Evolutionary conservation across 2,888 invertebrate species (phyloP).

Genomic region (Mycalesis mineus): DNA sequence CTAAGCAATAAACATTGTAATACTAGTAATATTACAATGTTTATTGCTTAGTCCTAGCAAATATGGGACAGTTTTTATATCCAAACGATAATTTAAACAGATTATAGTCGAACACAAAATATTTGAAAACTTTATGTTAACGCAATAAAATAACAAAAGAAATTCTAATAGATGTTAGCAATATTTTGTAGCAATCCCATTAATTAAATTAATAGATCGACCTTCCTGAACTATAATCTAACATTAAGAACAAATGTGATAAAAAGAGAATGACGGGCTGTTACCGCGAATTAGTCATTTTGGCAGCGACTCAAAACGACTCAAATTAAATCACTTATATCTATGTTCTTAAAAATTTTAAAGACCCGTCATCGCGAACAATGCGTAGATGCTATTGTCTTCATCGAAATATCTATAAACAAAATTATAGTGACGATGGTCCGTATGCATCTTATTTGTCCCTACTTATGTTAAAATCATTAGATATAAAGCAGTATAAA

Average conservation of each 20-base stretch:
- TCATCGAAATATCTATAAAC: background rate
- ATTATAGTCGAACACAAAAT: conserved; percentile 1
- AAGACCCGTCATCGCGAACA: conserved; percentile 52
- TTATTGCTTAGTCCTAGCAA: too few species aligned
- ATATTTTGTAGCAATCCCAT: conserved; percentile 22
- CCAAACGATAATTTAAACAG: background rate
- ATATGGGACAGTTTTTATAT: too few species aligned
- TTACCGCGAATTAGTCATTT: conserved; percentile 66
- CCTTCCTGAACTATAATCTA: conserved; percentile 40
- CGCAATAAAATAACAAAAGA: conserved; percentile 17
- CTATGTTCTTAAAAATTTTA: conserved; percentile 51
- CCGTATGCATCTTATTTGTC: background rate
- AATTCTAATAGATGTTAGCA: conserved; percentile 15
- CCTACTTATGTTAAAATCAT: too few species aligned
- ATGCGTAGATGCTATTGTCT: conserved; percentile 37
- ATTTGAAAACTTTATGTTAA: conserved; percentile 7
- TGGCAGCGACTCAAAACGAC: conserved; percentile 67
- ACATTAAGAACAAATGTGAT: conserved; percentile 55
- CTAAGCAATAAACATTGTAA: too few species aligned
- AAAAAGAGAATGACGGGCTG: conserved; percentile 56
- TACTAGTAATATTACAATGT: too few species aligned
- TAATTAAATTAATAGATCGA: conserved; percentile 44
- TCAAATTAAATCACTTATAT: conserved; percentile 63
- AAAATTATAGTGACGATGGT: background rate
- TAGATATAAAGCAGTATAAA: too few species aligned